Percentiles rank a stretch among this genome's conserved stretches.
Evolutionary conservation across 2,797 vertebrate species (phyloP).

Genomic region (Sebastes kiyomatsui): DNA sequence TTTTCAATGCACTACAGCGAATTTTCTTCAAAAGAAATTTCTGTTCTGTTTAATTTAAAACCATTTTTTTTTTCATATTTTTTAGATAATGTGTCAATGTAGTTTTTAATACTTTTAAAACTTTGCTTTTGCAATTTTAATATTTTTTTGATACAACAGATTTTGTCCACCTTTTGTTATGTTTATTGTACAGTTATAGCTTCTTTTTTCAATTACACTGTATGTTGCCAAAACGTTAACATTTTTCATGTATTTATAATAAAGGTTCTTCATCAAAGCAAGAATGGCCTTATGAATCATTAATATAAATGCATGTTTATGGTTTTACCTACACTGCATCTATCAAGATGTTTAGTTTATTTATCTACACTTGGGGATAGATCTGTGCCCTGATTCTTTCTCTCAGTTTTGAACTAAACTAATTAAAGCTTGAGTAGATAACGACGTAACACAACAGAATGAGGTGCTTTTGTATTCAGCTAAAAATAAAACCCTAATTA

Average conservation of each 20-base stretch:
- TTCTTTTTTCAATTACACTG: slow-evolving; percentile 52
- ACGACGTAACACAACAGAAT: neutral
- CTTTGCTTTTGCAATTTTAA: slow-evolving; percentile 43
- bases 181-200: slow-evolving; percentile 59
- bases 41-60: slow-evolving; percentile 58
- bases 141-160: slow-evolving; percentile 48
- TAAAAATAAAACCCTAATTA: slow-evolving; percentile 11
- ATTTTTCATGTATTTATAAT: slow-evolving; percentile 86
- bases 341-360: slow-evolving; percentile 6
- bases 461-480: neutral
- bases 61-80: slow-evolving; percentile 21
- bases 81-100: slow-evolving; percentile 64
- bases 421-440: neutral
- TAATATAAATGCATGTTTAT: slow-evolving; percentile 77
- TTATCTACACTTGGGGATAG: neutral
- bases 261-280: slow-evolving; percentile 84
- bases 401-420: neutral
- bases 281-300: slow-evolving; percentile 84
- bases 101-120: slow-evolving; percentile 25
- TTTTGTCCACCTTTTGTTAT: slow-evolving; percentile 59
- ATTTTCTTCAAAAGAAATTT: slow-evolving; percentile 52
- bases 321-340: slow-evolving; percentile 45
- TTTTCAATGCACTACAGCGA: slow-evolving; percentile 59
- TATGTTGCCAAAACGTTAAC: slow-evolving; percentile 68
- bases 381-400: neutral